Conservation (phyloP, 1,140 invertebrate genomes). For the Melipona quadrifasciata region DNA sequence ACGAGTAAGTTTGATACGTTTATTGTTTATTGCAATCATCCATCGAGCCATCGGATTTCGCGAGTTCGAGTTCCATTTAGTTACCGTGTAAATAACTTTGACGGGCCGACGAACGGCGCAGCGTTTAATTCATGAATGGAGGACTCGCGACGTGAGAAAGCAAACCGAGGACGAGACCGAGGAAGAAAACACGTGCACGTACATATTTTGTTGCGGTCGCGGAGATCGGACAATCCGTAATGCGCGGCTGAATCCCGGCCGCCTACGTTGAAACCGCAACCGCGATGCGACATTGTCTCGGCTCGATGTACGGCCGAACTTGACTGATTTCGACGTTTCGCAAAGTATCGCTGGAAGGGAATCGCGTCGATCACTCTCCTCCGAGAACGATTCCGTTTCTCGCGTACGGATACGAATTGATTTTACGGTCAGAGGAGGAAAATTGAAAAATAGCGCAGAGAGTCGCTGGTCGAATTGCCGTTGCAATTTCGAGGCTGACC, state of each 20-base stretch:
- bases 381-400: neutral
- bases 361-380: neutral
- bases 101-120: neutral
- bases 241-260: constrained; percentile 16
- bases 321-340: constrained; percentile 20
- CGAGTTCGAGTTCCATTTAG: neutral
- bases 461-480: neutral
- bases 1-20: too few species aligned
- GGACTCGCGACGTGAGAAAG: neutral
- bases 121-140: neutral
- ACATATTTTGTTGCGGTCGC: constrained; percentile 22
- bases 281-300: constrained; percentile 28
- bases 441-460: neutral
- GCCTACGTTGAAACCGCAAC: constrained; percentile 43
- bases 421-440: neutral
- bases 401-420: neutral
- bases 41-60: neutral
- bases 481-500: neutral
- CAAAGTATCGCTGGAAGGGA: too few species aligned
- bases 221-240: constrained; percentile 10
- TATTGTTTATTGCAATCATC: too few species aligned
- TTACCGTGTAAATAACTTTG: neutral
- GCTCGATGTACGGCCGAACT: neutral
- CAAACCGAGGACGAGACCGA: neutral
- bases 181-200: constrained; percentile 10